These are phyloP conservation scores for Mola mola DNA, from an alignment of 2,113 vertebrate genomes.

Conservation along the genomic window DNA sequence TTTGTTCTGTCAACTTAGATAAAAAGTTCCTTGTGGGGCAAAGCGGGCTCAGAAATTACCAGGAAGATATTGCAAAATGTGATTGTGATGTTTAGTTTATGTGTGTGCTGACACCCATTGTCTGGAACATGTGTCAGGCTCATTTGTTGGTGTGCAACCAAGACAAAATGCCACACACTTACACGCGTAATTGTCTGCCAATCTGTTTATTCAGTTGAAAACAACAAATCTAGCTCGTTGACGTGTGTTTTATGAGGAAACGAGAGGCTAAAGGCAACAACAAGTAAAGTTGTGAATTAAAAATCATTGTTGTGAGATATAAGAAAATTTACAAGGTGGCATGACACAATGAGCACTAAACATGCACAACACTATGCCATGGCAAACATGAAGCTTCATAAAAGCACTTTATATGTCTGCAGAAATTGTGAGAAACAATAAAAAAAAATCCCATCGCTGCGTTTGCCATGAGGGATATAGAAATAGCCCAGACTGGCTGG, in stretches of 20 bases:
- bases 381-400: slow-evolving; percentile 29
- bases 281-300: slow-evolving; percentile 38
- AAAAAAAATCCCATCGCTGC: slow-evolving; percentile 2
- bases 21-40: not conserved
- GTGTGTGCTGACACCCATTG: not conserved
- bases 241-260: slow-evolving; percentile 43
- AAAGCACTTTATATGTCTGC: slow-evolving; percentile 47
- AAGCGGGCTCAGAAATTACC: slow-evolving; percentile 1
- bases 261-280: slow-evolving; percentile 11
- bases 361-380: slow-evolving; percentile 4
- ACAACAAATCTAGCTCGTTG: slow-evolving; percentile 28
- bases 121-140: not conserved
- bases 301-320: slow-evolving; percentile 20
- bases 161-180: slow-evolving; percentile 17
- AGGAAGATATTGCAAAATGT: slow-evolving; percentile 3
- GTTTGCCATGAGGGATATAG: slow-evolving; percentile 18
- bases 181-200: slow-evolving; percentile 16
- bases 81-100: slow-evolving; percentile 2
- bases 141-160: slow-evolving; percentile 5
- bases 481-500: slow-evolving; percentile 40
- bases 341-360: slow-evolving; percentile 37
- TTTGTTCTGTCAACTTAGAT: not conserved
- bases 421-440: slow-evolving; percentile 18
- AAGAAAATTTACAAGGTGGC: not conserved
- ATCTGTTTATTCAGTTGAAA: slow-evolving; percentile 6